phyloP scores from a whole-genome alignment of 2,797 vertebrate genomes.

The Cuculus canorus region DNA sequence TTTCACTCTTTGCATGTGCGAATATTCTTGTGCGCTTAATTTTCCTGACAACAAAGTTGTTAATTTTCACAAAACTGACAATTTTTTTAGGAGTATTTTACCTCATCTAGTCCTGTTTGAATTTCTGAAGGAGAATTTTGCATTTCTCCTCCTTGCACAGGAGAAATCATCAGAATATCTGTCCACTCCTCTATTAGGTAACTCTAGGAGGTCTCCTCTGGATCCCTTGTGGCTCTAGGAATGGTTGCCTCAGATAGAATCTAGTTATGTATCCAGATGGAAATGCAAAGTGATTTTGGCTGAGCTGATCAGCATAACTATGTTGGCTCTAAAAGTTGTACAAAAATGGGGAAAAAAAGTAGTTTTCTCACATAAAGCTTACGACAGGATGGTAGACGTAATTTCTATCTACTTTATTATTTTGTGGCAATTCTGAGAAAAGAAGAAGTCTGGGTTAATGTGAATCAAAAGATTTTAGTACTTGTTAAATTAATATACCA shows the following conservation, averaged over 20 bases:
- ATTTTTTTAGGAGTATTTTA: neutral
- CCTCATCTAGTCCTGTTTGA: neutral
- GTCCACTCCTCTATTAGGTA: neutral
- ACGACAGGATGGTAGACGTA: neutral
- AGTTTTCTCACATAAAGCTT: neutral
- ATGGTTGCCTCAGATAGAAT: neutral
- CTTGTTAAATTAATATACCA: neutral
- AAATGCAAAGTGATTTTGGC: conserved; percentile 23
- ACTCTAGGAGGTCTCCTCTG: neutral
- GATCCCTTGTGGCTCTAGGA: neutral
- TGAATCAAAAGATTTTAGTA: neutral
- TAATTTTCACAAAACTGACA: neutral
- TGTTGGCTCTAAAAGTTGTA: neutral
- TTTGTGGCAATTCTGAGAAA: neutral
- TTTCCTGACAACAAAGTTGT: neutral
- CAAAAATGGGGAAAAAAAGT: neutral
- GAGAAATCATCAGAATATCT: neutral
- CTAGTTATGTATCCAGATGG: conserved; percentile 21
- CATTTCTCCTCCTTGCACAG: neutral
- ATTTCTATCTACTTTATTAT: conserved; percentile 4
- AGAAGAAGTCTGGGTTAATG: neutral
- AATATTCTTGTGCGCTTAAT: neutral
- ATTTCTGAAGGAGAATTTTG: neutral
- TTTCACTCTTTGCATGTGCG: neutral
- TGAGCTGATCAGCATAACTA: neutral